Conservation (phyloP, 2,113 vertebrate genomes). For the Leucopsar rothschildi region DNA sequence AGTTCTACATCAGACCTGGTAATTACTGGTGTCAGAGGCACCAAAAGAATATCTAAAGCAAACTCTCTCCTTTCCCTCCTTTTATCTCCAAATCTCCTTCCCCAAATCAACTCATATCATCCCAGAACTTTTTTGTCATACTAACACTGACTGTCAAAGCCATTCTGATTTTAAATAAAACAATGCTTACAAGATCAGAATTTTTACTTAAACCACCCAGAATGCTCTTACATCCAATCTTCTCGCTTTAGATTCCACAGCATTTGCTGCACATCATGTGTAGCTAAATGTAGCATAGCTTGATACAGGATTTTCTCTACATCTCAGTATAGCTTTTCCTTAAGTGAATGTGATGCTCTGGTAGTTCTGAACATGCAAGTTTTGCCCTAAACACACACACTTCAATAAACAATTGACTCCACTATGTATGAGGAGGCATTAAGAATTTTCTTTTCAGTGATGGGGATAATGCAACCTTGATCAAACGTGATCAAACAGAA, state of each 20-base stretch:
- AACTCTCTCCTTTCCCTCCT: background rate
- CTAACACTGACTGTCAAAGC: background rate
- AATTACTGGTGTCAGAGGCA: background rate
- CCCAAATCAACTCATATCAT: background rate
- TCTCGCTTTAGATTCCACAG: background rate
- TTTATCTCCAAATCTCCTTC: background rate
- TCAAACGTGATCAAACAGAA: background rate
- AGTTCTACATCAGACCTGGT: background rate
- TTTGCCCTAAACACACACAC: background rate
- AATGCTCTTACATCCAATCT: background rate
- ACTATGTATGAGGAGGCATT: background rate
- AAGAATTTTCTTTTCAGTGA: constrained; percentile 38
- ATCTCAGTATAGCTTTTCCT: constrained; percentile 9
- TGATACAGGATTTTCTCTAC: constrained; percentile 5
- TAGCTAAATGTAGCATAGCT: constrained; percentile 46
- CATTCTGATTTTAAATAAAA: background rate
- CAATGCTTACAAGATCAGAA: background rate
- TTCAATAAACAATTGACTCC: constrained; percentile 51
- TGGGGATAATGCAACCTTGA: constrained; percentile 45
- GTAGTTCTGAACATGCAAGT: background rate
- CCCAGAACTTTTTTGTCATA: background rate
- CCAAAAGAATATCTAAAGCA: background rate
- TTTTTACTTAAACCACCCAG: background rate
- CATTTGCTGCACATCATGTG: constrained; percentile 11
- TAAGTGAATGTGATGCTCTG: constrained; percentile 48